Evolutionary conservation across 2,888 invertebrate species (phyloP).

Genomic region (Eupithecia pulchellata): DNA sequence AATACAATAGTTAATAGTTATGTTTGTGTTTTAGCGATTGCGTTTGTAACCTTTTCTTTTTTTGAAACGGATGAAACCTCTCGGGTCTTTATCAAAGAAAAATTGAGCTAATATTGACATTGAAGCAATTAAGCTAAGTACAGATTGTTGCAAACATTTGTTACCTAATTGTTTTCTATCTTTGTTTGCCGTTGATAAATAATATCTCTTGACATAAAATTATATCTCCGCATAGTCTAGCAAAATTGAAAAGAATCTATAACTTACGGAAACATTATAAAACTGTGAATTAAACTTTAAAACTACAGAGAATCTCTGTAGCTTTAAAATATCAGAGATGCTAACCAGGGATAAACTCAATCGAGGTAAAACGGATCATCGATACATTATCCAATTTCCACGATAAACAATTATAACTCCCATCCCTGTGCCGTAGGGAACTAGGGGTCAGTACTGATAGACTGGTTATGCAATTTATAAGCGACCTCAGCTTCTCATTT

Average conservation of each 20-base stretch:
- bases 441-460: background rate
- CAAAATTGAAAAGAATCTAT: background rate
- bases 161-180: no score
- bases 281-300: background rate
- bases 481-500: background rate
- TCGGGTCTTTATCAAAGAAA: no score
- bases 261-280: background rate
- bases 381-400: background rate
- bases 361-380: background rate
- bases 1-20: no score
- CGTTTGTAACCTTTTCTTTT: no score
- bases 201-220: no score
- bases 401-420: no score
- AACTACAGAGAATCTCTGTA: background rate
- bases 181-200: no score
- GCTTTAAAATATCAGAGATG: background rate
- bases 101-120: no score
- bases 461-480: background rate
- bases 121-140: no score
- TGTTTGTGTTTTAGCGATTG: no score
- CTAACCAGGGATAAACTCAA: background rate
- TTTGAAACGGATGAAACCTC: no score
- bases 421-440: background rate
- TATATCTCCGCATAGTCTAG: background rate
- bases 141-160: no score